Evolutionary conservation across 37 sponge, comb jelly and placozoan genomes (phyloP).

Genomic region (Halichondria panicea): DNA sequence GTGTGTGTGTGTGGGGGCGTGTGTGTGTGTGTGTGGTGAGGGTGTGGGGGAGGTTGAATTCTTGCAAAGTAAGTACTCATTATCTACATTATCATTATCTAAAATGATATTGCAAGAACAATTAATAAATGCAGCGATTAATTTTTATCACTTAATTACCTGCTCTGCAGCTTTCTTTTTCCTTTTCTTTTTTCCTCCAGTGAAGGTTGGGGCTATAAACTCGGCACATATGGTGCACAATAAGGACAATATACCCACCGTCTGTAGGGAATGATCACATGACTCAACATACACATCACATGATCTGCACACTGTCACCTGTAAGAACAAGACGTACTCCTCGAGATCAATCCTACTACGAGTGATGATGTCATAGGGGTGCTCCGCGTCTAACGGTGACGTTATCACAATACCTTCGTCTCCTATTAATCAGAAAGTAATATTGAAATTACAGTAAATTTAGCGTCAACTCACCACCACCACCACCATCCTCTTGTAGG

Average conservation of each 20-base stretch:
- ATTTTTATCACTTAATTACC: neutral
- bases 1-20: too few relatives aligned
- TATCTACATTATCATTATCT: too few relatives aligned
- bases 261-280: conserved; percentile 8
- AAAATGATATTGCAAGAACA: too few relatives aligned
- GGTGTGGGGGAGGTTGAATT: neutral
- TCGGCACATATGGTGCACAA: conserved; percentile 38
- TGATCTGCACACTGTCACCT: conserved; percentile 13
- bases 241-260: conserved; percentile 11
- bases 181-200: conserved; percentile 18
- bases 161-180: conserved; percentile 21
- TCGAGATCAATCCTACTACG: conserved; percentile 30
- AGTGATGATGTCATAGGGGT: conserved; percentile 35
- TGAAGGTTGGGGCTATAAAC: neutral
- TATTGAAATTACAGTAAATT: neutral
- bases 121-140: too few relatives aligned
- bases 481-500: neutral
- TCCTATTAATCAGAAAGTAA: too few relatives aligned
- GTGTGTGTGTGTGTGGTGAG: too few relatives aligned
- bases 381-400: neutral
- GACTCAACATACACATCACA: neutral
- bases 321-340: conserved; percentile 37
- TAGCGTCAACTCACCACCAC: neutral
- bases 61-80: neutral
- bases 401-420: too few relatives aligned